Percentiles rank a stretch among this genome's conserved stretches.
Conservation (phyloP, 2,113 vertebrate species). For the Aramus guarauna region DNA sequence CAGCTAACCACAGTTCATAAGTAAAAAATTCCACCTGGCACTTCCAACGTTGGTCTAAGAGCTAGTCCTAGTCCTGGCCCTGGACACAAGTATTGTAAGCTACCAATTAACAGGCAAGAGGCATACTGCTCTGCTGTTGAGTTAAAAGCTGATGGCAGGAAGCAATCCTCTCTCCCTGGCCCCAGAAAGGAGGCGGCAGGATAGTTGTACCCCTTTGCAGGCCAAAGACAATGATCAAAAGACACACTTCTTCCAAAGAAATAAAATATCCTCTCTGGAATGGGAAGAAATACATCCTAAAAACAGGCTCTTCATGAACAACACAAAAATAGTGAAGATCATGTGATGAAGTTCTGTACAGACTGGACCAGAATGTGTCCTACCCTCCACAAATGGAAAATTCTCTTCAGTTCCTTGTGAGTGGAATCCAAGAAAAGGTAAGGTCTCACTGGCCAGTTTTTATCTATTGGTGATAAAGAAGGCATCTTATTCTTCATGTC, state of each 20-base stretch:
- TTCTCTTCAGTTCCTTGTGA: constrained; percentile 87
- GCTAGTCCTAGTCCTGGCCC: neutral
- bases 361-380: neutral
- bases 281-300: neutral
- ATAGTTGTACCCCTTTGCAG: neutral
- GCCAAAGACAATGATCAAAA: neutral
- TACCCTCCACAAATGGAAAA: constrained; percentile 98
- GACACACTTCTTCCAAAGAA: neutral
- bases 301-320: neutral
- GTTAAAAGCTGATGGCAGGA: neutral
- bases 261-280: neutral
- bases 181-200: neutral
- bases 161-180: neutral
- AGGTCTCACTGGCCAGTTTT: constrained; percentile 88
- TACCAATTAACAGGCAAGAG: neutral
- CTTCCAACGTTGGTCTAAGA: neutral
- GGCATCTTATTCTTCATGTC: constrained; percentile 88
- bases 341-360: neutral
- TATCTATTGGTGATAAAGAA: constrained; percentile 93
- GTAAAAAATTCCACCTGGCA: constrained; percentile 1
- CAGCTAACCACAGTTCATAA: neutral
- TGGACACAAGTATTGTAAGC: neutral
- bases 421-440: constrained; percentile 90
- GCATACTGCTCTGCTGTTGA: neutral
- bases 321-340: neutral